These are phyloP conservation scores for Podarcis raffonei DNA, from an alignment of 2,113 vertebrate species.

Conservation along the genomic window DNA sequence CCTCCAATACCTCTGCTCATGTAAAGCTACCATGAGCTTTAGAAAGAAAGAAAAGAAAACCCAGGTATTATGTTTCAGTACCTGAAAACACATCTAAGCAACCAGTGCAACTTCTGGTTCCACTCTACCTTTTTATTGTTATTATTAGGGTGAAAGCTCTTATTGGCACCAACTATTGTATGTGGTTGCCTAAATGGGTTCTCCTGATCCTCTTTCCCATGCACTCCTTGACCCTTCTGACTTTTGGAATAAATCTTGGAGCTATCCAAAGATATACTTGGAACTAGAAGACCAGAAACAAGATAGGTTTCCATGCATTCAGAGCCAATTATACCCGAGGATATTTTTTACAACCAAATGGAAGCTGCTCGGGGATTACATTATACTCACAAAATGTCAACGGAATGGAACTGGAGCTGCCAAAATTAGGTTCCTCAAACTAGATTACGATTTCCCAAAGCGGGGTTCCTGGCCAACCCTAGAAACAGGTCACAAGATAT, in stretches of 20 bases:
- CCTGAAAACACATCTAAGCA: slow-evolving; percentile 17
- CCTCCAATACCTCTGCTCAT: background rate
- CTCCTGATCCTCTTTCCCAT: slow-evolving; percentile 68
- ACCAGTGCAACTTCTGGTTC: background rate
- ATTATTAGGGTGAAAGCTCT: slow-evolving; percentile 25
- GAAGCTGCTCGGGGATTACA: slow-evolving; percentile 54
- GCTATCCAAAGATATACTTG: slow-evolving; percentile 69
- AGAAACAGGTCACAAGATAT: background rate
- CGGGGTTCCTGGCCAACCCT: background rate
- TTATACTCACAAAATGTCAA: slow-evolving; percentile 46
- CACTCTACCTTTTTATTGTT: background rate
- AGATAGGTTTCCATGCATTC: slow-evolving; percentile 57
- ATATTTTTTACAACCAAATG: slow-evolving; percentile 58
- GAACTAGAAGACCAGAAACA: slow-evolving; percentile 62
- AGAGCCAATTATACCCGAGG: slow-evolving; percentile 60
- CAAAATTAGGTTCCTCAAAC: slow-evolving; percentile 56
- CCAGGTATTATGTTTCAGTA: background rate
- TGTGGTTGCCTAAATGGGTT: slow-evolving; percentile 52
- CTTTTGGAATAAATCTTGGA: slow-evolving; percentile 62
- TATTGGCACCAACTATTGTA: slow-evolving; percentile 42
- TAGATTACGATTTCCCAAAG: slow-evolving; percentile 13
- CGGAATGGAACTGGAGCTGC: slow-evolving; percentile 40
- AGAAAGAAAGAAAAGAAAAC: background rate
- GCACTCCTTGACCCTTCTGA: slow-evolving; percentile 67
- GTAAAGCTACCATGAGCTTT: background rate